These are phyloP conservation scores for Drosophila rhopaloa DNA, from an alignment of 1,140 invertebrate genomes.

Conservation along the genomic window DNA sequence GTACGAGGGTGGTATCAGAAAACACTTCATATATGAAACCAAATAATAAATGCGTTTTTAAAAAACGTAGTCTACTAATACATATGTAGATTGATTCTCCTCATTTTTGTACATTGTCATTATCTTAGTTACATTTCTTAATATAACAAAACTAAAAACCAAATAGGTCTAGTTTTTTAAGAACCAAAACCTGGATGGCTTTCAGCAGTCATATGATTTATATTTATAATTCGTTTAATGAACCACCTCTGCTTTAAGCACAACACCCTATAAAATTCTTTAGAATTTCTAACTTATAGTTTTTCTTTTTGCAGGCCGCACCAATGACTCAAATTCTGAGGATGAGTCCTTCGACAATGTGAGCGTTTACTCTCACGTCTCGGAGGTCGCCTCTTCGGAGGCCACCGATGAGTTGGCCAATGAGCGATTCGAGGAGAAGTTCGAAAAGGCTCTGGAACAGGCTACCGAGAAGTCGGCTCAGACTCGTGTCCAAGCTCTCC, in stretches of 20 bases:
- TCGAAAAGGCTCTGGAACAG: slow-evolving; percentile 94
- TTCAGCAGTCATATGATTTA: too few relatives aligned
- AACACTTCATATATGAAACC: too few relatives aligned
- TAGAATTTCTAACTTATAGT: not conserved
- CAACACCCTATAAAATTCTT: not conserved
- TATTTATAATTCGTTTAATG: too few relatives aligned
- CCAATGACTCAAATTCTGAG: slow-evolving; percentile 86
- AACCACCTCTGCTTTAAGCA: too few relatives aligned
- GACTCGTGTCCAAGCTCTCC: slow-evolving; percentile 90
- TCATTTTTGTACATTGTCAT: too few relatives aligned
- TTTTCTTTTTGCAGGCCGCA: slow-evolving; percentile 52
- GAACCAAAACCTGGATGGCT: too few relatives aligned
- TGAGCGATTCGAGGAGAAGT: slow-evolving; percentile 95
- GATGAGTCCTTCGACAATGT: slow-evolving; percentile 90
- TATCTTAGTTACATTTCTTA: too few relatives aligned
- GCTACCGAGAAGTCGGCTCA: slow-evolving; percentile 94
- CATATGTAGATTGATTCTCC: too few relatives aligned
- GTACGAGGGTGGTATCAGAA: too few relatives aligned
- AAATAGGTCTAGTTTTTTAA: too few relatives aligned
- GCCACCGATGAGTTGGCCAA: slow-evolving; percentile 85
- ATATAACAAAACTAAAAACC: too few relatives aligned
- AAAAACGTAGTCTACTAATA: too few relatives aligned
- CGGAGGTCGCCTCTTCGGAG: slow-evolving; percentile 88
- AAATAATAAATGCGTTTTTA: not conserved
- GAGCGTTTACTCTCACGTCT: slow-evolving; percentile 88